phyloP scores from a whole-genome alignment of 2,888 invertebrate species.

The Macrophya annulata region DNA sequence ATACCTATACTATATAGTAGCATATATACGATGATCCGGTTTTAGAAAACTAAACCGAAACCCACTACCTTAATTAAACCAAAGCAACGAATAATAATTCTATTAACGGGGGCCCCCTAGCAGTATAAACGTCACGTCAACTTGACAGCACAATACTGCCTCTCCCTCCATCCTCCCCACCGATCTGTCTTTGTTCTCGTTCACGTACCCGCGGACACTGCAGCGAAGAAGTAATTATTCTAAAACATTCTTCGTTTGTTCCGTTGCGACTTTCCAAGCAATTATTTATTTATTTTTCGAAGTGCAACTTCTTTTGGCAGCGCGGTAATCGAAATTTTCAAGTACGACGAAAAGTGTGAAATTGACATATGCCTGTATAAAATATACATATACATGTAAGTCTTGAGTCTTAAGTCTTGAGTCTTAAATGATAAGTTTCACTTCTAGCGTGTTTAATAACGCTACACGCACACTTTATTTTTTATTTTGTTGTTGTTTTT shows the following conservation, averaged over 20 bases:
- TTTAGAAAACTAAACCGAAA: conserved; percentile 28
- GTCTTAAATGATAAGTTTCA: no score
- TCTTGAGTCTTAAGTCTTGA: no score
- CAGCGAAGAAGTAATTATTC: conserved; percentile 47
- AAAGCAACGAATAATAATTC: conserved; percentile 38
- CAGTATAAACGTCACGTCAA: conserved; percentile 52
- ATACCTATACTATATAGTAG: no score
- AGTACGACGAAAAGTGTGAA: no score
- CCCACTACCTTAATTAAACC: conserved; percentile 32
- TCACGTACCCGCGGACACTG: conserved; percentile 42
- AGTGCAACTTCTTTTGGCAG: no score
- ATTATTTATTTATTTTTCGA: no score
- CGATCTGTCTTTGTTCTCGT: conserved; percentile 44
- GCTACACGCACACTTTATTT: no score
- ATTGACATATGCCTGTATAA: no score
- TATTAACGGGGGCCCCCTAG: conserved; percentile 39
- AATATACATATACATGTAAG: no score
- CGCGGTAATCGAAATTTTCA: no score
- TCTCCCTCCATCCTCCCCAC: background rate
- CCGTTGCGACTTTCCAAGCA: background rate
- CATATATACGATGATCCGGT: background rate
- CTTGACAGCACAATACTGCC: conserved; percentile 53
- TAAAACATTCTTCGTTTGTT: conserved; percentile 43
- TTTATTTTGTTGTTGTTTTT: background rate
- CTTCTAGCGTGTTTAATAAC: no score